These are phyloP conservation scores for Caenorhabditis parvicauda DNA, from an alignment of 2,888 invertebrate genomes.

Conservation along the genomic window DNA sequence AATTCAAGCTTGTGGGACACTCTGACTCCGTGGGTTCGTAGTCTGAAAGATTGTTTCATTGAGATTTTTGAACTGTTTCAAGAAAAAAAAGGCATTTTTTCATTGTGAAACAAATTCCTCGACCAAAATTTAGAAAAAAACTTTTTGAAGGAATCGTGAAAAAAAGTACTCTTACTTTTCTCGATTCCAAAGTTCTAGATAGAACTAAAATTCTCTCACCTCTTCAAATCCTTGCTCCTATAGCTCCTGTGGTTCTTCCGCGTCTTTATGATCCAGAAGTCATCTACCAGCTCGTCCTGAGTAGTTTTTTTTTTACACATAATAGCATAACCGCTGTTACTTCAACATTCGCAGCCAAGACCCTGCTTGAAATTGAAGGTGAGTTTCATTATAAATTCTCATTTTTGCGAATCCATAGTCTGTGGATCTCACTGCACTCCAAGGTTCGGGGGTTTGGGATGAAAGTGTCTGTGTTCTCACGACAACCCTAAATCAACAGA, in stretches of 20 bases:
- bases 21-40: too few species aligned
- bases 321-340: neutral
- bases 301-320: slow-evolving; percentile 2
- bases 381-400: slow-evolving; percentile 74
- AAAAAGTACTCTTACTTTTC: too few species aligned
- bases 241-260: slow-evolving; percentile 31
- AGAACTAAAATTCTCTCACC: too few species aligned
- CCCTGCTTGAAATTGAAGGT: slow-evolving; percentile 84
- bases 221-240: slow-evolving; percentile 25
- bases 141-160: too few species aligned
- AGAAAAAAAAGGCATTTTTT: too few species aligned
- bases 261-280: slow-evolving; percentile 44
- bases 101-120: too few species aligned
- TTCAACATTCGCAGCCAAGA: slow-evolving; percentile 58
- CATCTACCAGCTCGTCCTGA: slow-evolving; percentile 41
- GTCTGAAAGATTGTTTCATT: too few species aligned
- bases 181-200: too few species aligned
- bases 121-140: too few species aligned
- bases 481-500: slow-evolving; percentile 72
- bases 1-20: too few species aligned
- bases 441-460: slow-evolving; percentile 70
- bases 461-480: slow-evolving; percentile 80
- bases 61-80: too few species aligned
- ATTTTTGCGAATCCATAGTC: slow-evolving; percentile 91
- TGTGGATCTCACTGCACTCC: slow-evolving; percentile 79